phyloP scores from a whole-genome alignment of 92 coral and sea anemone genomes.

The Meandrina meandrites region DNA sequence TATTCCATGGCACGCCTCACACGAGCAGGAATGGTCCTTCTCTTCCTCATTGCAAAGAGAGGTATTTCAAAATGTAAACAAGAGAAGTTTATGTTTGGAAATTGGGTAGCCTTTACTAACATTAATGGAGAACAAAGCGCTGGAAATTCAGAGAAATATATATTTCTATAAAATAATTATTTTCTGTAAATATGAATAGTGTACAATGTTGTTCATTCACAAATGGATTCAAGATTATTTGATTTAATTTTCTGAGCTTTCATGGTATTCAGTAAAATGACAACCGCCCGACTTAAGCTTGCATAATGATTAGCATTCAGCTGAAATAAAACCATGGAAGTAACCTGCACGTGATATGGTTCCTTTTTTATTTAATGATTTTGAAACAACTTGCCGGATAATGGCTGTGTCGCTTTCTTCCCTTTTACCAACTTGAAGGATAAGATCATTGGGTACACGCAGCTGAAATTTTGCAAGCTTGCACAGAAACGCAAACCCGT shows the following conservation, averaged over 20 bases:
- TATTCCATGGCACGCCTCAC: not conserved
- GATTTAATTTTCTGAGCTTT: not conserved
- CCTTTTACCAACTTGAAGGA: not conserved
- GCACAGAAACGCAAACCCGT: not conserved
- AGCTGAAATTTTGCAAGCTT: constrained; percentile 1
- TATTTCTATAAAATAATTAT: no score
- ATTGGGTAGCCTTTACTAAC: not conserved
- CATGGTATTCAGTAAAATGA: not conserved
- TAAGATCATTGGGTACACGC: not conserved
- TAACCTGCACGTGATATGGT: not conserved
- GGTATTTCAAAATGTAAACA: no score
- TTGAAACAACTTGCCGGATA: no score
- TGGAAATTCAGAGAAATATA: not conserved
- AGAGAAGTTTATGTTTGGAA: not conserved
- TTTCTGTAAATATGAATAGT: not conserved
- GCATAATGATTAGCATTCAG: no score
- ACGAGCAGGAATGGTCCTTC: not conserved
- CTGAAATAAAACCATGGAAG: not conserved
- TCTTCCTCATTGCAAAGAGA: not conserved
- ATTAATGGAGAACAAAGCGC: not conserved
- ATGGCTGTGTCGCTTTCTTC: no score
- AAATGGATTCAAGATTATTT: not conserved
- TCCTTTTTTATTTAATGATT: no score
- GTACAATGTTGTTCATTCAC: not conserved
- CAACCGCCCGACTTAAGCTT: not conserved